Evolutionary conservation across 2,888 invertebrate species (phyloP).

Genomic region (Dysmachus trigonus): DNA sequence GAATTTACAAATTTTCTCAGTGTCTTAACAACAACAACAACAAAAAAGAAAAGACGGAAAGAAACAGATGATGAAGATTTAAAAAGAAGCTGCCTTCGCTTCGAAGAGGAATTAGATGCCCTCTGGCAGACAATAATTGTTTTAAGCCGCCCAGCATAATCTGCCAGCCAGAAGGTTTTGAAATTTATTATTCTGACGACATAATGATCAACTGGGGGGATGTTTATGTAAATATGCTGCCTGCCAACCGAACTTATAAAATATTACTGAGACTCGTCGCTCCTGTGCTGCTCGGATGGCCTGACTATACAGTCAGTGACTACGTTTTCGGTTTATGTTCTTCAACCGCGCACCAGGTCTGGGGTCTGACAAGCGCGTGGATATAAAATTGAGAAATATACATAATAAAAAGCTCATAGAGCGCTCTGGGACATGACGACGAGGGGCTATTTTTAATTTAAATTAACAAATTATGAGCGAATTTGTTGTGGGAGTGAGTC

Average conservation of each 20-base stretch:
- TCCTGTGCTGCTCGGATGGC: not conserved
- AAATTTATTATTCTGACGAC: constrained; percentile 8
- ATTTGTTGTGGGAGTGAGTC: not conserved
- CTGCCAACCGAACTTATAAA: constrained; percentile 8
- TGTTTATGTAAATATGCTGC: constrained; percentile 1
- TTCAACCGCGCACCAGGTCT: not conserved
- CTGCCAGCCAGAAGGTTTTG: not conserved
- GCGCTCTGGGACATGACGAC: not conserved
- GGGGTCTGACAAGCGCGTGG: not conserved
- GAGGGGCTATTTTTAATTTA: not conserved
- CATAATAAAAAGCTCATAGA: not conserved
- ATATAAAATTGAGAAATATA: not conserved
- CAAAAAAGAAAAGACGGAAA: not conserved
- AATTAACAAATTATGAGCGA: not conserved
- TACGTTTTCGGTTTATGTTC: not conserved
- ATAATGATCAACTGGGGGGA: constrained; percentile 5
- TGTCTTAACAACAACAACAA: too few relatives aligned
- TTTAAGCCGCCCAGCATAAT: not conserved
- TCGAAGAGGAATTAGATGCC: not conserved
- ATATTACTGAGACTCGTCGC: constrained; percentile 11
- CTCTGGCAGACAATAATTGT: not conserved
- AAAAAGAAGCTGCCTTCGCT: not conserved
- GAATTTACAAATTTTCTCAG: not conserved
- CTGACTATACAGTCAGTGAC: constrained; percentile 1
- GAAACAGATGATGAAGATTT: not conserved